Evolutionary conservation across 2,113 vertebrate species (phyloP), one percentile per base, ranked within the genome.

Genomic region (Puffinus mauretanicus): DNA sequence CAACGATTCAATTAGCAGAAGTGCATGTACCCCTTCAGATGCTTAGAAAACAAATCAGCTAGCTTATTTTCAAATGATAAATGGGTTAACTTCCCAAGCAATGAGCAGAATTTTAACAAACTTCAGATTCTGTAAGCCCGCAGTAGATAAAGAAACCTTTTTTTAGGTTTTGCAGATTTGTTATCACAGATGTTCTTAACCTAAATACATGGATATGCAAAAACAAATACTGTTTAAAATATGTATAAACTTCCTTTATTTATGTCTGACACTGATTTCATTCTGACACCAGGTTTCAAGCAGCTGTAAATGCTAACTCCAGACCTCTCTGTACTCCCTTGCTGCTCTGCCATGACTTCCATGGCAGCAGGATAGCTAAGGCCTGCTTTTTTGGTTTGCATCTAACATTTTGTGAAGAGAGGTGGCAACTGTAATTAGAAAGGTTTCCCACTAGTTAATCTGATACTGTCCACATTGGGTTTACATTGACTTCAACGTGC

Each of bases 241-340:
- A 95, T 67, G 57, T 86, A 91, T 96, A 96, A 96, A 97, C 91
- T 95, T 97, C 96, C 96, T 96, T 86, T 97, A 95, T 97, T 97
- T 97, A 91, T 86, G 96, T 95, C 96, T 97, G 79, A 94, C 30
- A 46, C 55, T 82, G 83, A 79, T 95, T 91, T 72, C 57, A 58
- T 80, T 93, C 49, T 60, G 64, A 88, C 79, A 77, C 46, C 65
- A 90, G 76, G 69, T 94, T 96, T 93, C 17, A 26, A 64, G 82
- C 96, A 96, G 93, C 94, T 97, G 93, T 65, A 86, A 92, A 79
- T 70, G 77, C 22, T n/a, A 54, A 51, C 42, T 80, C 18, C 51
- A 61, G 82, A 58, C 69, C 47, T 75, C 32, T 5, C 12, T 44
- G 44, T 65, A 25, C 46, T 78, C 55, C 40, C 34, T 70, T 65